Percentiles rank a stretch among this genome's conserved stretches.
These are phyloP conservation scores for Australoheros scitulus DNA, from an alignment of 2,113 vertebrate species.

Conservation along the genomic window DNA sequence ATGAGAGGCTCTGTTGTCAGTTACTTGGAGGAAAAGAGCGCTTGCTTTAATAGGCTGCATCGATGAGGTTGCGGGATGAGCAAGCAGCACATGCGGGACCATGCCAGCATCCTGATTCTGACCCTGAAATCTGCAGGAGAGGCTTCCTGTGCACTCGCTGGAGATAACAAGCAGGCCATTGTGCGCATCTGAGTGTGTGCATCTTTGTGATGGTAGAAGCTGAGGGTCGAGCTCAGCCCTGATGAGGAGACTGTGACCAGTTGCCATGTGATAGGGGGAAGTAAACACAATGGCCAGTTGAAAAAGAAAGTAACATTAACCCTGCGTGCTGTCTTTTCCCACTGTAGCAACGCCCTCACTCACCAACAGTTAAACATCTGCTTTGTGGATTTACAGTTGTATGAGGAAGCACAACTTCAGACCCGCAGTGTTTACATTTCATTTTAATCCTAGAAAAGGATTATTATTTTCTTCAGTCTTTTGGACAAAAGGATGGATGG, in stretches of 20 bases:
- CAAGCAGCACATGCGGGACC: neutral
- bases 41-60: conserved; percentile 27
- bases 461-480: too few species aligned
- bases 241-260: conserved; percentile 69
- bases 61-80: conserved; percentile 15
- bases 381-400: neutral
- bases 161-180: conserved; percentile 66
- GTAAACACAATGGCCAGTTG: conserved; percentile 61
- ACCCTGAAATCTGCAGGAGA: conserved; percentile 23
- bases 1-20: neutral
- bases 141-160: conserved; percentile 40
- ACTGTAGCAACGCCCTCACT: neutral
- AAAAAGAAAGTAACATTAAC: conserved; percentile 51
- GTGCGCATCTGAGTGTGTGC: conserved; percentile 39
- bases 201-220: conserved; percentile 37
- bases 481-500: too few species aligned
- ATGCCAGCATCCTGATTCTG: conserved; percentile 26
- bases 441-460: too few species aligned
- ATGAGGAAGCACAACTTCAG: neutral
- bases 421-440: neutral
- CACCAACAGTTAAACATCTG: neutral
- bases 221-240: conserved; percentile 42
- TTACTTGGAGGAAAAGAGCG: conserved; percentile 10
- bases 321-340: neutral
- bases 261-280: conserved; percentile 66